Evolutionary conservation across 2,797 vertebrate species (phyloP).

Genomic region (Notoglanidium macrostoma): DNA sequence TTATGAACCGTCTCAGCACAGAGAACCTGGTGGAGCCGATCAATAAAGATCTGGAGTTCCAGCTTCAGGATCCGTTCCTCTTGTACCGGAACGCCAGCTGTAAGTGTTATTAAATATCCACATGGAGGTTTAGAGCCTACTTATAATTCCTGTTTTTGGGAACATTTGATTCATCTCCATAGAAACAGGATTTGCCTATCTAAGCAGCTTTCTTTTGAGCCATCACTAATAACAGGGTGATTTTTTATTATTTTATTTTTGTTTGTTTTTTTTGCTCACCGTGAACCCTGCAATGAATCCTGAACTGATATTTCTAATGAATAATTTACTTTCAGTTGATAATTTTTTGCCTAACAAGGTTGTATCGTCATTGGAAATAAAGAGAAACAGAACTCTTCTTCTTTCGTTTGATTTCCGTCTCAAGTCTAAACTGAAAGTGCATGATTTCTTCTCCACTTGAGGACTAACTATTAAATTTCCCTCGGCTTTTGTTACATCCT

Average conservation of each 20-base stretch:
- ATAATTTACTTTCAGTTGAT: background rate
- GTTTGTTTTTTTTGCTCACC: no score
- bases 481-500: background rate
- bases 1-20: constrained; percentile 95
- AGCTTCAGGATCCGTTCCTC: constrained; percentile 96
- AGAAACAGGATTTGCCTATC: background rate
- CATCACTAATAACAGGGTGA: background rate
- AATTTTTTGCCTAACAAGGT: background rate
- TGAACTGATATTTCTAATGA: background rate
- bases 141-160: background rate
- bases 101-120: constrained; percentile 72
- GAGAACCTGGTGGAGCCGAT: constrained; percentile 96
- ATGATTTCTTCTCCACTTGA: background rate
- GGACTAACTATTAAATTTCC: no score
- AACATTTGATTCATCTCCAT: no score
- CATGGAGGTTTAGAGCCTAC: background rate
- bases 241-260: background rate
- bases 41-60: constrained; percentile 97
- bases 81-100: constrained; percentile 94
- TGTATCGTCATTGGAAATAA: background rate
- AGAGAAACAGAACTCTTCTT: background rate
- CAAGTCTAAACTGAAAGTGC: background rate
- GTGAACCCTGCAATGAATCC: no score
- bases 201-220: constrained; percentile 5
- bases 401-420: background rate